These are phyloP conservation scores for Atta colombica DNA, from an alignment of 1,140 invertebrate species.

Conservation along the genomic window DNA sequence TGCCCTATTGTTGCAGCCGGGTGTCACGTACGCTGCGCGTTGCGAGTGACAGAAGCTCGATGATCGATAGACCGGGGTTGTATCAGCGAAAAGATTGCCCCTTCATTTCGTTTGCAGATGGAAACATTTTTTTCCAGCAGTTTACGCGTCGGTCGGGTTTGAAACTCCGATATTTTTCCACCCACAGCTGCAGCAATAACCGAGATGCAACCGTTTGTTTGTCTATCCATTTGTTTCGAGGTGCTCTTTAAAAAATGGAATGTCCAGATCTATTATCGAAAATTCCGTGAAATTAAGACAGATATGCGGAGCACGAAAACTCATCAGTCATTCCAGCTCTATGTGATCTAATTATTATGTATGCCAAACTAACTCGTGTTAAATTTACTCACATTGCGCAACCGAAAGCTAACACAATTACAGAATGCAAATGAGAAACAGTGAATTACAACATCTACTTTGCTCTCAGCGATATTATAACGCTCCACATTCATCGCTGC, in stretches of 20 bases:
- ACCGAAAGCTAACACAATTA: background rate
- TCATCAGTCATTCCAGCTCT: background rate
- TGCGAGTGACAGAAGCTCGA: conserved; percentile 60
- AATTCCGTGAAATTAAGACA: conserved; percentile 14
- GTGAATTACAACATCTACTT: conserved; percentile 31
- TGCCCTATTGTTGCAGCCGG: conserved; percentile 61
- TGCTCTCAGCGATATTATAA: background rate
- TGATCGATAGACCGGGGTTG: conserved; percentile 69
- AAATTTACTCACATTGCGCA: background rate
- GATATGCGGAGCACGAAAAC: background rate
- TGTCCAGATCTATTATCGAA: conserved; percentile 16
- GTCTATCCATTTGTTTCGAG: background rate
- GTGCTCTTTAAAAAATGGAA: conserved; percentile 33
- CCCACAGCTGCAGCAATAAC: conserved; percentile 31
- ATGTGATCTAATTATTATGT: conserved; percentile 1
- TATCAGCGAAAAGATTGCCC: conserved; percentile 56
- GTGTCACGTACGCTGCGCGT: conserved; percentile 29
- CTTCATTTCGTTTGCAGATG: conserved; percentile 48
- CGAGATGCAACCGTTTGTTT: background rate
- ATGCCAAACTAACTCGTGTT: background rate
- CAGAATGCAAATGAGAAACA: conserved; percentile 14
- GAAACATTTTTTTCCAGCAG: conserved; percentile 62
- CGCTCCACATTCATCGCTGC: background rate
- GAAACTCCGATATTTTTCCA: conserved; percentile 47
- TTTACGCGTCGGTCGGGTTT: conserved; percentile 33